Conservation (phyloP, 2,888 invertebrate genomes). For the Diaphora mendica region DNA sequence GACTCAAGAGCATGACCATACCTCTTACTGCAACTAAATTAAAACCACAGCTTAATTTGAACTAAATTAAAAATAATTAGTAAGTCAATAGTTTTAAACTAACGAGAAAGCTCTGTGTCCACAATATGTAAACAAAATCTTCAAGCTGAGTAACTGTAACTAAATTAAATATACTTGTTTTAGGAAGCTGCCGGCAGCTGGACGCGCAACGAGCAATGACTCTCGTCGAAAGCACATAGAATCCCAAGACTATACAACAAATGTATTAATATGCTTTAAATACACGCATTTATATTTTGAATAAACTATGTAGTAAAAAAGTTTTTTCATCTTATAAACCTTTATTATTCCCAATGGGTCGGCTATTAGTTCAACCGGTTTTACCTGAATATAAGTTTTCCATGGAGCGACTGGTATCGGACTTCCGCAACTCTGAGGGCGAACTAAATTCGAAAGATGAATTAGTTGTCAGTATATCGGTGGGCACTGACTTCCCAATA, state of each 20-base stretch:
- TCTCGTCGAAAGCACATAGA: slow-evolving; percentile 31
- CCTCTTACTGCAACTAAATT: neutral
- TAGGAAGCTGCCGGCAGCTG: slow-evolving; percentile 33
- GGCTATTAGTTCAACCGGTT: too few species aligned
- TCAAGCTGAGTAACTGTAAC: neutral
- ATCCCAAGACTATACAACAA: slow-evolving; percentile 7
- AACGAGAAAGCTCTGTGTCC: neutral
- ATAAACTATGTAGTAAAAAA: slow-evolving; percentile 21
- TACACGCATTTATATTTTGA: slow-evolving; percentile 33
- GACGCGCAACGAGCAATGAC: slow-evolving; percentile 22
- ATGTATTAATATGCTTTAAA: slow-evolving; percentile 21
- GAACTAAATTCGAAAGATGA: too few species aligned
- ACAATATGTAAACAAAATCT: neutral
- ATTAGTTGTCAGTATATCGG: too few species aligned
- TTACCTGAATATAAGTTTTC: too few species aligned
- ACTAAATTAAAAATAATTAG: neutral
- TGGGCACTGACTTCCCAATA: too few species aligned
- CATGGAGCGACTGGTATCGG: too few species aligned
- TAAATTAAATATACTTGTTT: slow-evolving; percentile 27
- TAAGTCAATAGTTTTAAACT: neutral
- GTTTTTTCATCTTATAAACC: too few species aligned
- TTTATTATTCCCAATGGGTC: too few species aligned
- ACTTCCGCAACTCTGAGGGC: too few species aligned
- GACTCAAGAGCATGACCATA: neutral
- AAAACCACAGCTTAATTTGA: neutral